Evolutionary conservation across 2,797 vertebrate species (phyloP).

Genomic region (Chloroceryle amazona): DNA sequence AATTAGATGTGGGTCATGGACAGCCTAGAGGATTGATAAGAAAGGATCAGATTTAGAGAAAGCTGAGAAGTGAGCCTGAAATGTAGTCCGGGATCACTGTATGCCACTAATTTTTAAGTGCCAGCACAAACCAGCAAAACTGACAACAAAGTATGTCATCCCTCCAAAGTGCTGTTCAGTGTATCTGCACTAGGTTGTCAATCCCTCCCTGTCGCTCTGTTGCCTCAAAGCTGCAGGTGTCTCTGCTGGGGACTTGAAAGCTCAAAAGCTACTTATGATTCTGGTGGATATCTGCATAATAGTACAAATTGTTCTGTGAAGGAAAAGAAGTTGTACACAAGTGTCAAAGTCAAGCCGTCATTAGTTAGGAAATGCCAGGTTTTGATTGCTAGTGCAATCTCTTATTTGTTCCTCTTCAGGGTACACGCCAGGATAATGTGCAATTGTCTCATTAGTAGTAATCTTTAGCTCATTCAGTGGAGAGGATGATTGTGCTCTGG

Average conservation of each 20-base stretch:
- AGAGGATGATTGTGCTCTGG: slow-evolving; percentile 4
- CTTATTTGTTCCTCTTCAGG: slow-evolving; percentile 3
- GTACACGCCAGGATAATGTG: neutral
- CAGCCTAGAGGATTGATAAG: neutral
- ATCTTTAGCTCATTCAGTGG: slow-evolving; percentile 33
- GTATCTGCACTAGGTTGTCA: neutral
- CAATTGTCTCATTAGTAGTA: slow-evolving; percentile 35
- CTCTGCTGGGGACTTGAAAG: neutral
- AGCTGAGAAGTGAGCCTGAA: neutral
- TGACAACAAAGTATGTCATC: neutral
- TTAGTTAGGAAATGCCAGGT: neutral
- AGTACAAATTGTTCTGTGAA: neutral
- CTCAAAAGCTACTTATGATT: neutral
- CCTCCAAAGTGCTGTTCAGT: neutral
- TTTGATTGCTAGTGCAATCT: neutral
- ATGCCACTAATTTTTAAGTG: neutral
- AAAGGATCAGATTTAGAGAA: neutral
- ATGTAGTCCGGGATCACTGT: neutral
- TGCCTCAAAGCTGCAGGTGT: neutral
- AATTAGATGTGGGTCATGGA: neutral
- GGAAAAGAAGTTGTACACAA: neutral
- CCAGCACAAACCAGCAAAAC: neutral
- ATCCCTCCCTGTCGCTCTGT: neutral
- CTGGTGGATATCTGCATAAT: neutral
- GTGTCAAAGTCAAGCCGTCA: neutral